A percentile compares a stretch with the other conserved stretches of the same genome.
Conservation (phyloP, 2,113 vertebrate species). For the Xenopus tropicalis region DNA sequence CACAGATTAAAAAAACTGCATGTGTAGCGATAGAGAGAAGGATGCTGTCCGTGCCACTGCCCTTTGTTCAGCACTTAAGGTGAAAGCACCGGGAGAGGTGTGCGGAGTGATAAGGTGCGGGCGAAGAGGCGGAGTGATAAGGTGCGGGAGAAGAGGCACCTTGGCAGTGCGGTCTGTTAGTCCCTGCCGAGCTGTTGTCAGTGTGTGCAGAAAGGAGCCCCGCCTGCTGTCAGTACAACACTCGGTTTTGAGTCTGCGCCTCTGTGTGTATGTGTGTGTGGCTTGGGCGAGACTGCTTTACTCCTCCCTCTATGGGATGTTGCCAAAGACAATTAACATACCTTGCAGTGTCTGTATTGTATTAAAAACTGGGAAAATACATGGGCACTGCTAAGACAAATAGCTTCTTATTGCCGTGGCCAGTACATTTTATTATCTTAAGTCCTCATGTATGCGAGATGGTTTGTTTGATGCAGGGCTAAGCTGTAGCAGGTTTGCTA, state of each 20-base stretch:
- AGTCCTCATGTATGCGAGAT: no score
- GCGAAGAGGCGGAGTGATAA: slow-evolving; percentile 6
- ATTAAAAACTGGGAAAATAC: no score
- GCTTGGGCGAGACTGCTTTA: slow-evolving; percentile 20
- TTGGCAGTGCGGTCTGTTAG: slow-evolving; percentile 26
- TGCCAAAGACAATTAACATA: slow-evolving; percentile 30
- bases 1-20: slow-evolving; percentile 27
- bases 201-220: slow-evolving; percentile 17
- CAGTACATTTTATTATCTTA: no score
- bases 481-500: neutral
- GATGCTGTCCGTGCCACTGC: neutral
- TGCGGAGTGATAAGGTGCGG: slow-evolving; percentile 8
- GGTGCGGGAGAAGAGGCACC: slow-evolving; percentile 17
- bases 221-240: slow-evolving; percentile 31
- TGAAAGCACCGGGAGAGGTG: neutral
- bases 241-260: slow-evolving; percentile 20
- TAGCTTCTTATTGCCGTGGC: no score
- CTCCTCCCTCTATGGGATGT: slow-evolving; percentile 36
- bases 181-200: neutral
- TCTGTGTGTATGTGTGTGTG: slow-evolving; percentile 12
- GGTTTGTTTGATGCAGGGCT: neutral
- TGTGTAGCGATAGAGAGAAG: neutral
- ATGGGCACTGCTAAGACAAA: no score
- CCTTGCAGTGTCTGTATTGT: slow-evolving; percentile 14
- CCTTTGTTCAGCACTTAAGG: slow-evolving; percentile 19